phyloP scores from a whole-genome alignment of 2,888 invertebrate species.

The Autographa pulchrina region DNA sequence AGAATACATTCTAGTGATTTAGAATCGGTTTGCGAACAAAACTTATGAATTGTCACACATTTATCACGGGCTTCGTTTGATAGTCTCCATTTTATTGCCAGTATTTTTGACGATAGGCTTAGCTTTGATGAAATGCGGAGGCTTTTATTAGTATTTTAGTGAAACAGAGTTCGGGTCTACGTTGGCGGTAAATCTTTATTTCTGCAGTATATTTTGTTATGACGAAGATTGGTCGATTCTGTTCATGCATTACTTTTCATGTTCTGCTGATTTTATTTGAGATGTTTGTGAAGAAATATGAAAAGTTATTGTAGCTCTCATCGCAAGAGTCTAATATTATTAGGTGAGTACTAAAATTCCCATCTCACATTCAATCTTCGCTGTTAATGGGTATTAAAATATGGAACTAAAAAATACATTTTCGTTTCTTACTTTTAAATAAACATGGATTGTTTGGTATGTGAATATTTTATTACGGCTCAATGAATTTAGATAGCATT shows the following conservation, averaged over 20 bases:
- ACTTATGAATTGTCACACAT: conserved; percentile 55
- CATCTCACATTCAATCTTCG: background rate
- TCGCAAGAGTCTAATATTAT: background rate
- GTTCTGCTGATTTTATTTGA: conserved; percentile 4
- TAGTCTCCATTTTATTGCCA: conserved; percentile 47
- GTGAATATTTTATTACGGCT: background rate
- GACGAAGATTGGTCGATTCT: conserved; percentile 13
- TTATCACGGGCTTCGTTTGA: conserved; percentile 51
- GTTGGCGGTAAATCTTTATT: conserved; percentile 42
- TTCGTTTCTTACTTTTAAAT: background rate
- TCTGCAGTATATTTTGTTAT: conserved; percentile 34
- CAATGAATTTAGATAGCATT: background rate
- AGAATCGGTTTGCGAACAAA: conserved; percentile 50
- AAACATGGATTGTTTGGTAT: background rate
- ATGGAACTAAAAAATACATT: background rate
- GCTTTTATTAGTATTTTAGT: conserved; percentile 50
- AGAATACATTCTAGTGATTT: conserved; percentile 52
- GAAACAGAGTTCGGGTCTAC: conserved; percentile 42
- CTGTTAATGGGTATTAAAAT: background rate
- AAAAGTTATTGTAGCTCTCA: conserved; percentile 4
- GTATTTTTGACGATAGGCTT: conserved; percentile 48
- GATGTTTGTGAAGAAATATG: background rate
- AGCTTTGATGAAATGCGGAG: conserved; percentile 32
- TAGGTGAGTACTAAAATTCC: background rate
- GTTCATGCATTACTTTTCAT: conserved; percentile 16